Evolutionary conservation across 2,113 vertebrate species (phyloP).

Genomic region (Carlito syrichta): DNA sequence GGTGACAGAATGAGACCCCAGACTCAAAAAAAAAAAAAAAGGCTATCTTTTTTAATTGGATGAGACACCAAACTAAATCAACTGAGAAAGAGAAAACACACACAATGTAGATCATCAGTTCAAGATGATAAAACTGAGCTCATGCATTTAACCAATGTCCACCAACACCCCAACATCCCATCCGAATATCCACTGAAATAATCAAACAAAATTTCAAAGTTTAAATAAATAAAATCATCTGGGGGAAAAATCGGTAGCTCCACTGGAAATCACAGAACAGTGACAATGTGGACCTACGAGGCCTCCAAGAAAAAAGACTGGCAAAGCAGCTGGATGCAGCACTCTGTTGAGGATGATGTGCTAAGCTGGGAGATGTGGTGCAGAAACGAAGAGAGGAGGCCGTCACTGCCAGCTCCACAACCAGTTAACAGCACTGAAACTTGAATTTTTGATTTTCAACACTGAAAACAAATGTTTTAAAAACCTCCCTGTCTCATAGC

Average conservation of each 20-base stretch:
- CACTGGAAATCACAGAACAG: not conserved
- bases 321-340: not conserved
- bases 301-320: not conserved
- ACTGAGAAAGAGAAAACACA: not conserved
- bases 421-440: not conserved
- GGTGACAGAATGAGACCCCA: too few relatives aligned
- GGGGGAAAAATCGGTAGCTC: not conserved
- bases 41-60: not conserved
- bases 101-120: not conserved
- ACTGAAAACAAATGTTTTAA: not conserved
- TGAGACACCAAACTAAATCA: conserved; percentile 30
- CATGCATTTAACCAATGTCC: not conserved
- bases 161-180: not conserved
- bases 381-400: not conserved
- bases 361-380: not conserved
- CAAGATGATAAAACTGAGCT: conserved; percentile 10
- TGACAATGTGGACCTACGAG: not conserved
- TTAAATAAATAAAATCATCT: not conserved
- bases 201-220: not conserved
- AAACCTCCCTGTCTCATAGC: not conserved
- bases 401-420: not conserved
- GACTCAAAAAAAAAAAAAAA: not conserved
- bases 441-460: not conserved
- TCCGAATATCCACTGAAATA: not conserved
- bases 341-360: not conserved